These are phyloP conservation scores for Acrocyrtus sp. DNA, from an alignment of 2,888 invertebrate species.

Conservation along the genomic window DNA sequence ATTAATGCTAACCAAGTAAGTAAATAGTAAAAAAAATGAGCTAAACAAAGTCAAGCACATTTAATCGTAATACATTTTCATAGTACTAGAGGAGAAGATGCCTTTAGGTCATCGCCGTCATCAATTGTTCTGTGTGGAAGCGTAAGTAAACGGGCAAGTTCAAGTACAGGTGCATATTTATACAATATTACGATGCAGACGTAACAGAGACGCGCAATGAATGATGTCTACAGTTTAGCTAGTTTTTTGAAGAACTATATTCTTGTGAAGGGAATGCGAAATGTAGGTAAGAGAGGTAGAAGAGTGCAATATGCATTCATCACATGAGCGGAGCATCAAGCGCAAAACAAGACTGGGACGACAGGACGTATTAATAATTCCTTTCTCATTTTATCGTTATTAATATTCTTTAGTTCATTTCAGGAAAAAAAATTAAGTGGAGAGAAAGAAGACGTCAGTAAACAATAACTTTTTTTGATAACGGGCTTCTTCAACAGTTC, in stretches of 20 bases:
- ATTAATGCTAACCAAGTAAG: not conserved
- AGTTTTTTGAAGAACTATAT: not conserved
- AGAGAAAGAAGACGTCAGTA: not conserved
- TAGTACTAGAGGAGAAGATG: too few species aligned
- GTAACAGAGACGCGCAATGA: not conserved
- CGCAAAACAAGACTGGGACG: not conserved
- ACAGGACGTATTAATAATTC: constrained; percentile 28
- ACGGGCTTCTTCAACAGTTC: constrained; percentile 6
- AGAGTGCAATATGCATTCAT: constrained; percentile 24
- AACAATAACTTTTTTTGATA: constrained; percentile 14
- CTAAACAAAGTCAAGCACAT: not conserved
- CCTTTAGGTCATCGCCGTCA: constrained; percentile 5
- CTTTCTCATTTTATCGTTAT: not conserved
- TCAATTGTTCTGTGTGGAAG: not conserved
- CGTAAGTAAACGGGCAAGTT: not conserved
- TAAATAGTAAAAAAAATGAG: too few species aligned
- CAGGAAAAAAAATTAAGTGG: too few species aligned
- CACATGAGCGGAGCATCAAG: not conserved
- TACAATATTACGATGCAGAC: too few species aligned
- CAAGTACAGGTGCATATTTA: constrained; percentile 5
- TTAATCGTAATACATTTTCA: not conserved
- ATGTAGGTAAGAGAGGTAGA: not conserved
- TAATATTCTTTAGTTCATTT: too few species aligned
- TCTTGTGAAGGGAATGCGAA: not conserved
- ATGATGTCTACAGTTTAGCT: not conserved